Conservation (phyloP, 2,797 vertebrate genomes). For the Microchirus variegatus region DNA sequence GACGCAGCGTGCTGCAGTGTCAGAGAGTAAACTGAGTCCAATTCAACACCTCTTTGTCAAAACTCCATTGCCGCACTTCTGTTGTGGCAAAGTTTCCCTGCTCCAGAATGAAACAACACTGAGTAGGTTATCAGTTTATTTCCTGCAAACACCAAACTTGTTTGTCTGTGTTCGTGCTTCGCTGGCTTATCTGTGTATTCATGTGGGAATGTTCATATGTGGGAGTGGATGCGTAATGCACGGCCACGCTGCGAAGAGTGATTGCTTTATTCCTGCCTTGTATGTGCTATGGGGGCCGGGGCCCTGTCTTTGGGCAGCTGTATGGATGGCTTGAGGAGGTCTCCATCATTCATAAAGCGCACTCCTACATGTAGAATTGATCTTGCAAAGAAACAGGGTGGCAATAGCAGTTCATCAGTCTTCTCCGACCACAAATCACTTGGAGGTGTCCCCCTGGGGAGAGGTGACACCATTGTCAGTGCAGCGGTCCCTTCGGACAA, state of each 20-base stretch:
- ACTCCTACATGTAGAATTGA: slow-evolving; percentile 82
- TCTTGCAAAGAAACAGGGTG: slow-evolving; percentile 81
- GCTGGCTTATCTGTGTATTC: slow-evolving; percentile 68
- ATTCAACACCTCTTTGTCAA: slow-evolving; percentile 24
- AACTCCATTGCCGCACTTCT: slow-evolving; percentile 14
- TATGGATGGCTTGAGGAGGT: slow-evolving; percentile 82
- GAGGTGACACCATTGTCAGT: slow-evolving; percentile 77
- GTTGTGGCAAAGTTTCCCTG: slow-evolving; percentile 16
- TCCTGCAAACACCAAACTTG: slow-evolving; percentile 21
- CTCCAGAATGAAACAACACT: slow-evolving; percentile 5
- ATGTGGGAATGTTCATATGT: slow-evolving; percentile 59
- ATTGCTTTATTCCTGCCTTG: slow-evolving; percentile 80
- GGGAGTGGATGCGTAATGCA: slow-evolving; percentile 72
- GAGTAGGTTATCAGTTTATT: slow-evolving; percentile 11
- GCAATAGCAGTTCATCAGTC: slow-evolving; percentile 83
- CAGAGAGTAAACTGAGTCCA: slow-evolving; percentile 42
- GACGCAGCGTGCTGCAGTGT: slow-evolving; percentile 18
- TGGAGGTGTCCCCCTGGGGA: slow-evolving; percentile 62
- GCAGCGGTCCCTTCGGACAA: slow-evolving; percentile 66
- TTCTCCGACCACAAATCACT: slow-evolving; percentile 78
- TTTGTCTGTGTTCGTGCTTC: slow-evolving; percentile 32
- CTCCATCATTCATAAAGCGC: slow-evolving; percentile 84
- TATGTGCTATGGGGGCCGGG: slow-evolving; percentile 73
- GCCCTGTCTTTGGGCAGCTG: slow-evolving; percentile 79
- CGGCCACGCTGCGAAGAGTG: slow-evolving; percentile 75